Percentiles rank a stretch among this genome's conserved stretches.
Evolutionary conservation across 2,888 invertebrate species (phyloP).

Genomic region (Tineola bisselliella): DNA sequence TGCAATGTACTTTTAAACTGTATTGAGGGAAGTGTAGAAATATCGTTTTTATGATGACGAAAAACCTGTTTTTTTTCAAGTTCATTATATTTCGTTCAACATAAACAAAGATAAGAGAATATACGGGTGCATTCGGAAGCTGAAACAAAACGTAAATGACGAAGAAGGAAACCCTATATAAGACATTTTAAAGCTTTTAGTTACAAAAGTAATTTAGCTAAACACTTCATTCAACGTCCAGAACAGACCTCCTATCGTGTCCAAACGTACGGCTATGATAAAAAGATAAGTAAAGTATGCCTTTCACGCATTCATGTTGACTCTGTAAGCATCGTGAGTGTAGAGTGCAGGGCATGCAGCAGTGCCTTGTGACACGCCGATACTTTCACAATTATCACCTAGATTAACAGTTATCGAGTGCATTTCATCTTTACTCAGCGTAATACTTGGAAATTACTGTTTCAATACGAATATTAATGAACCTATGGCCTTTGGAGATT

Average conservation of each 20-base stretch:
- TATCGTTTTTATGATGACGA: neutral
- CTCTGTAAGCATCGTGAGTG: neutral
- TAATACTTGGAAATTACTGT: neutral
- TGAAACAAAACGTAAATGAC: neutral
- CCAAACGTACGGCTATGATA: neutral
- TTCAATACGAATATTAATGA: neutral
- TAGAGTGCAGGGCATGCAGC: neutral
- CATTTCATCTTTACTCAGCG: neutral
- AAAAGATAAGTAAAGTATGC: neutral
- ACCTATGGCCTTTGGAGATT: neutral
- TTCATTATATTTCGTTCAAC: neutral
- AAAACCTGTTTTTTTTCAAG: neutral
- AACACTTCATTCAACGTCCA: neutral
- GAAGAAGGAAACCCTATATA: no score
- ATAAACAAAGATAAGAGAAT: neutral
- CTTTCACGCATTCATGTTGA: neutral
- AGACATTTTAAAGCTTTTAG: neutral
- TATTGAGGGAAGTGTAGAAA: neutral
- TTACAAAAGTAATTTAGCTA: no score
- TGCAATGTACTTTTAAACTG: neutral
- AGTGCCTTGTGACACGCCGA: neutral
- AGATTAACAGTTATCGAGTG: neutral
- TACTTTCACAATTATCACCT: constrained; percentile 2
- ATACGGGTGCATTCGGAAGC: neutral
- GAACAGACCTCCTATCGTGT: neutral